These are phyloP conservation scores for Dendroctonus valens DNA, from an alignment of 1,140 invertebrate genomes.

Conservation along the genomic window DNA sequence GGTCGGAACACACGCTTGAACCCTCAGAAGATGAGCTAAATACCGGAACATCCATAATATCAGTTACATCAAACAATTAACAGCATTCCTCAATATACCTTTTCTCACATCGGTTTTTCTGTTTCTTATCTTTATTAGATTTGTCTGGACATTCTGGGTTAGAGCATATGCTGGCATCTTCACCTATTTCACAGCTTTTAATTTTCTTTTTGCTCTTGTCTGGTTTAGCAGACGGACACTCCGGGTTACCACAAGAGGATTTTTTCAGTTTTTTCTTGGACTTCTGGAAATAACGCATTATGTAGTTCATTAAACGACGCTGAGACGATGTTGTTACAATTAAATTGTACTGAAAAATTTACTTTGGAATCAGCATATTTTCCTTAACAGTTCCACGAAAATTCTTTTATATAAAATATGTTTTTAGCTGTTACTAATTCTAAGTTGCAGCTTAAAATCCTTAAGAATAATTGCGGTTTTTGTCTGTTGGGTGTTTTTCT, in stretches of 20 bases:
- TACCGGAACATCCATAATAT: background rate
- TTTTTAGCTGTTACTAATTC: no score
- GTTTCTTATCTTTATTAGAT: background rate
- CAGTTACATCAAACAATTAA: no score
- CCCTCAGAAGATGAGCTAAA: conserved; percentile 1
- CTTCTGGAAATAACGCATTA: background rate
- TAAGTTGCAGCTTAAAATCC: no score
- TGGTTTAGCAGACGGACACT: conserved; percentile 12
- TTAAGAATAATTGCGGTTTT: no score
- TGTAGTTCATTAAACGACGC: no score
- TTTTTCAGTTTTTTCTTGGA: conserved; percentile 9
- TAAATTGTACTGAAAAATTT: no score
- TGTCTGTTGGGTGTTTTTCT: no score
- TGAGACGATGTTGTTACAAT: no score
- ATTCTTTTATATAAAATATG: no score
- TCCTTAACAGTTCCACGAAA: no score
- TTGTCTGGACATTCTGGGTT: conserved; percentile 1
- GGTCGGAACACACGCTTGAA: conserved; percentile 16
- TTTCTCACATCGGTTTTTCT: conserved; percentile 4
- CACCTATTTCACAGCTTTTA: background rate
- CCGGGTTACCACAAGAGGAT: conserved; percentile 1
- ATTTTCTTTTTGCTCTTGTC: conserved; percentile 6
- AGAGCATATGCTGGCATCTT: conserved; percentile 6
- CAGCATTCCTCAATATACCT: background rate
- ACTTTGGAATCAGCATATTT: no score